A percentile compares a stretch with the other conserved stretches of the same genome.
phyloP scores from a whole-genome alignment of 2,113 vertebrate genomes.

The Silurus meridionalis region DNA sequence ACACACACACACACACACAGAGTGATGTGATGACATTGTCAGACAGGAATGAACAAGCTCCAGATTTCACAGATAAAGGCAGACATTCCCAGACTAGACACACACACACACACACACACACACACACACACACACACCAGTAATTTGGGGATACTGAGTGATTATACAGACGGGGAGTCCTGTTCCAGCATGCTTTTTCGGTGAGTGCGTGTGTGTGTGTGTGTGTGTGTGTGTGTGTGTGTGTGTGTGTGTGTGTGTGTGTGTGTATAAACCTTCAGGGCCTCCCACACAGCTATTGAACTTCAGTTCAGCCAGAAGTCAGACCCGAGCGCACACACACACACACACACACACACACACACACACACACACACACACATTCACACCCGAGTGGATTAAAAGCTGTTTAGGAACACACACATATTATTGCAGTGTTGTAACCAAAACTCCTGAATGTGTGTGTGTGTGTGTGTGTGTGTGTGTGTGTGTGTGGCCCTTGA shows the following conservation, averaged over 20 bases:
- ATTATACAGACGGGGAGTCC: slow-evolving; percentile 50
- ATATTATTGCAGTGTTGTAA: background rate
- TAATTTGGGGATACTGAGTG: slow-evolving; percentile 58
- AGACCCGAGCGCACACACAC: background rate
- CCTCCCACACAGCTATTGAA: slow-evolving; percentile 31
- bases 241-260: slow-evolving; percentile 5
- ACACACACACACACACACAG: slow-evolving; percentile 11
- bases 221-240: slow-evolving; percentile 8
- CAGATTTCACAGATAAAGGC: slow-evolving; percentile 57
- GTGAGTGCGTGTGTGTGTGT: slow-evolving; percentile 21
- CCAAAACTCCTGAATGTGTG: slow-evolving; percentile 1
- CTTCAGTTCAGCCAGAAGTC: slow-evolving; percentile 44
- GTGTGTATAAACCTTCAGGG: slow-evolving; percentile 16
- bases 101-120: slow-evolving; percentile 28
- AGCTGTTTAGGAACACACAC: slow-evolving; percentile 14
- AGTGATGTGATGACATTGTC: slow-evolving; percentile 55
- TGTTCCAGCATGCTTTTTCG: slow-evolving; percentile 43
- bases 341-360: slow-evolving; percentile 9
- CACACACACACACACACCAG: slow-evolving; percentile 38
- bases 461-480: slow-evolving; percentile 40
- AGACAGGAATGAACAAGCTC: slow-evolving; percentile 60
- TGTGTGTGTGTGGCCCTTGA: slow-evolving; percentile 41
- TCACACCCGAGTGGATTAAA: background rate
- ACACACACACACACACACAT: background rate
- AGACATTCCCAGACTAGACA: slow-evolving; percentile 58